phyloP scores from a whole-genome alignment of 2,113 vertebrate species.

The Nothoprocta pentlandii region DNA sequence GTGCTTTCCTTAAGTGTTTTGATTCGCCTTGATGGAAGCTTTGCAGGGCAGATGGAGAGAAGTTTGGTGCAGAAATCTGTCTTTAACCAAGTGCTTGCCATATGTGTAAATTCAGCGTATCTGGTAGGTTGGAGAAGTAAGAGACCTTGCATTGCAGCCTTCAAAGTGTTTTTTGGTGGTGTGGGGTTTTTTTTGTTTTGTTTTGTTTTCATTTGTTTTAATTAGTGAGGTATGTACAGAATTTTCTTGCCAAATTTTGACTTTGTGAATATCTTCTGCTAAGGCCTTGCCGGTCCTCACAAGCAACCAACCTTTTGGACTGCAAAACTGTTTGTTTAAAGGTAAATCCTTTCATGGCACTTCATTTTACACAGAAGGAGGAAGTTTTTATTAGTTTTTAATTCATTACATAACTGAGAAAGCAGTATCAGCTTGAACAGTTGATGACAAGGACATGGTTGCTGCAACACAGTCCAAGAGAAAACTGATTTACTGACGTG shows the following conservation, averaged over 20 bases:
- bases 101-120: neutral
- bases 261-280: slow-evolving; percentile 47
- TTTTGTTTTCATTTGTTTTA: neutral
- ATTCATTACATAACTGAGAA: slow-evolving; percentile 17
- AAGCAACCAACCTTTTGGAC: slow-evolving; percentile 22
- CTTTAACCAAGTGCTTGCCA: slow-evolving; percentile 8
- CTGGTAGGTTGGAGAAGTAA: neutral
- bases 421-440: neutral
- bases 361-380: neutral
- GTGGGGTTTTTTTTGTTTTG: neutral
- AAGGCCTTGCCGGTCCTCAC: neutral
- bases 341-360: neutral
- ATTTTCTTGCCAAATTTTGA: slow-evolving; percentile 58
- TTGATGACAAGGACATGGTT: neutral
- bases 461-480: neutral
- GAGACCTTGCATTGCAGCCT: slow-evolving; percentile 27
- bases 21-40: slow-evolving; percentile 19
- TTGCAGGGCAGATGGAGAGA: neutral
- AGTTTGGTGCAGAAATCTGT: slow-evolving; percentile 11
- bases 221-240: neutral
- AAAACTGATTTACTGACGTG: neutral
- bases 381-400: neutral
- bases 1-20: slow-evolving; percentile 25
- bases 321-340: neutral
- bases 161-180: neutral